Conservation (phyloP, 2,113 vertebrate species). For the Pluvialis apricaria region DNA sequence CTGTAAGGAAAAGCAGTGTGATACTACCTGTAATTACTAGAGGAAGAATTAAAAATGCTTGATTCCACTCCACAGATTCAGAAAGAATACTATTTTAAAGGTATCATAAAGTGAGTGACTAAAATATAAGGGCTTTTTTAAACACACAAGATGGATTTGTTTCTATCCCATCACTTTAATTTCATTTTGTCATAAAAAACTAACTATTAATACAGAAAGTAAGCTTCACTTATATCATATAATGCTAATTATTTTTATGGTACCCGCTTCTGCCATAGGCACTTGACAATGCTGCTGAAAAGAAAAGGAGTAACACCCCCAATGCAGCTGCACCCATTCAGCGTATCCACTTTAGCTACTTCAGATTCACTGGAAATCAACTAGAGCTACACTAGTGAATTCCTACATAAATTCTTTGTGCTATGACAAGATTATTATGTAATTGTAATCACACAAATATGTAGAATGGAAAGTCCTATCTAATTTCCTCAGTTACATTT, state of each 20-base stretch:
- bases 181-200: neutral
- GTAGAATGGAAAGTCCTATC: neutral
- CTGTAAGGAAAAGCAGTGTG: neutral
- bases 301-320: neutral
- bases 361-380: neutral
- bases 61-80: neutral
- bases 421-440: neutral
- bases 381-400: neutral
- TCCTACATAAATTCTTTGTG: neutral
- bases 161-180: neutral
- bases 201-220: neutral
- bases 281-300: neutral
- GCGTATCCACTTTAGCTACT: neutral
- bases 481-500: neutral
- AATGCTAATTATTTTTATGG: neutral
- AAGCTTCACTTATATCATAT: neutral
- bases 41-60: neutral
- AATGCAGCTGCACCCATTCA: neutral
- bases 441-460: neutral
- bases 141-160: neutral
- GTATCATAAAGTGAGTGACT: neutral
- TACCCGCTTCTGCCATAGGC: neutral
- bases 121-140: neutral
- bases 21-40: neutral
- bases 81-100: neutral